A percentile compares a stretch with the other conserved stretches of the same genome.
Evolutionary conservation across 1,140 invertebrate genomes (phyloP).

Genomic region (Yoshiicerus persimilis): DNA sequence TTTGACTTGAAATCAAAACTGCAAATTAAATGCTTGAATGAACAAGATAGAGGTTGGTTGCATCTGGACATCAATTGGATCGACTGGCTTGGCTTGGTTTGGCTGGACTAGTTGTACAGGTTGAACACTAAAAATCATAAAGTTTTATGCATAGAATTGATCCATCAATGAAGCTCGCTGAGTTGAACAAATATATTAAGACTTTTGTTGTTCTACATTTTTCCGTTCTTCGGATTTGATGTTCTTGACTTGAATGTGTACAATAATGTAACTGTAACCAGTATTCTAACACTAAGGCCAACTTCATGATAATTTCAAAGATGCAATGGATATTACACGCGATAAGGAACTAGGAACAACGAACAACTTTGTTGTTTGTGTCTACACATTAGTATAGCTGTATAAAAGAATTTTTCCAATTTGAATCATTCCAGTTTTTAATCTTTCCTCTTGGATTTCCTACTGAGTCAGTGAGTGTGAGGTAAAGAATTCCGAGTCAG

Average conservation of each 20-base stretch:
- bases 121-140: not conserved
- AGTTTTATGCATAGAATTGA: not conserved
- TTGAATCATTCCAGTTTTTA: not conserved
- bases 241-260: not conserved
- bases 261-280: not conserved
- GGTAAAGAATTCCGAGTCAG: not conserved
- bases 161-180: not conserved
- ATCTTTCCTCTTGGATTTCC: not conserved
- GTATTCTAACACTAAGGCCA: not conserved
- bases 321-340: not conserved
- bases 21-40: not conserved
- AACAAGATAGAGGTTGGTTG: not conserved
- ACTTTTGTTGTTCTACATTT: not conserved
- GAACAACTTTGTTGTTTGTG: not conserved
- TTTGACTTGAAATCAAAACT: not conserved
- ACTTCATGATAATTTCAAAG: not conserved
- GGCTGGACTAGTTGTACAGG: not conserved
- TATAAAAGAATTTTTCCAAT: not conserved
- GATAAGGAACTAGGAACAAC: not conserved
- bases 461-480: not conserved
- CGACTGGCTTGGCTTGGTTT: no score
- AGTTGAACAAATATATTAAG: not conserved
- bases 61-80: not conserved
- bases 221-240: not conserved
- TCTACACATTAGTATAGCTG: no score